A percentile compares a stretch with the other conserved stretches of the same genome.
Conservation (phyloP, 2,797 vertebrate genomes). For the Lepilemur septentrionalis region DNA sequence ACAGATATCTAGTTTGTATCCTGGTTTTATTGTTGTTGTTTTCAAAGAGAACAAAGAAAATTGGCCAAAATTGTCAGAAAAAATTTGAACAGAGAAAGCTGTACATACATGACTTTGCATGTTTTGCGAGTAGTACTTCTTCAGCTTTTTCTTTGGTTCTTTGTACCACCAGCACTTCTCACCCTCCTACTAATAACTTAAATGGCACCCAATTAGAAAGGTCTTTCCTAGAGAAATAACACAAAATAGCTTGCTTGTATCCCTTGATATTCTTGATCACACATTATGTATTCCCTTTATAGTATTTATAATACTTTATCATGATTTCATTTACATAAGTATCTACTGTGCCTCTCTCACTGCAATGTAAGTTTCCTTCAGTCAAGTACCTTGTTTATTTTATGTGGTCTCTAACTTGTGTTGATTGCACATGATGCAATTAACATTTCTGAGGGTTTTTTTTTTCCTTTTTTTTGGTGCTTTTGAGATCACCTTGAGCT, state of each 20-base stretch:
- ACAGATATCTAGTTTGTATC: not conserved
- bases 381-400: not conserved
- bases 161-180: not conserved
- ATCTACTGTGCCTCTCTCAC: not conserved
- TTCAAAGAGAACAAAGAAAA: not conserved
- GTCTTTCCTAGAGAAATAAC: not conserved
- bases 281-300: not conserved
- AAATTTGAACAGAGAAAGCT: not conserved
- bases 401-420: not conserved
- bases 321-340: not conserved
- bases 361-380: not conserved
- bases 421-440: not conserved
- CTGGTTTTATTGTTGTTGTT: not conserved
- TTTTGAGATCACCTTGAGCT: not conserved
- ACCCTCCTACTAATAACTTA: not conserved
- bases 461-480: too few species aligned
- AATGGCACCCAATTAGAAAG: not conserved
- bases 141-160: not conserved
- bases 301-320: not conserved
- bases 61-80: not conserved
- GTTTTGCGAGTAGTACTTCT: not conserved
- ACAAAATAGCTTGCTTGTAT: not conserved
- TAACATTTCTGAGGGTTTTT: not conserved
- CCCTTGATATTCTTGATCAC: not conserved
- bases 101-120: not conserved